Base-by-base conservation (phyloP, 2,113 vertebrate species). In the Ramphastos sulfuratus region DNA sequence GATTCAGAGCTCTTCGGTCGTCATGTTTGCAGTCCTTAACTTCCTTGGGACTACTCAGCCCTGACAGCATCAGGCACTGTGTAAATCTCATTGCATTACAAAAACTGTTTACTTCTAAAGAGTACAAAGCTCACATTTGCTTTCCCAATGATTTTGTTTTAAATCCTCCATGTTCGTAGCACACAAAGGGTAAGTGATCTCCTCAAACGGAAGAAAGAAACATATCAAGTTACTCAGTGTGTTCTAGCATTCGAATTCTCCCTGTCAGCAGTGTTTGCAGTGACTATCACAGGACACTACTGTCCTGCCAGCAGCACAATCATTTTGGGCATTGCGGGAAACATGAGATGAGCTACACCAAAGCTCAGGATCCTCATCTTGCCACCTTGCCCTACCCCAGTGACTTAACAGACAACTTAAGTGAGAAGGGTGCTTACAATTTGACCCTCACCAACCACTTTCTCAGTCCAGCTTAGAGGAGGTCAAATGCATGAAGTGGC, bases 291-390 rank as follows among this genome's bases (percentile, higher is more conserved):
- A 92, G 87, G 58, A 74, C 2, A 6, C 71, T 76, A 21, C 72
- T 85, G 76, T 80, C 63, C 71, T 83, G 58, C 70, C 69, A 80
- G 65, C 66, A 91, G 88, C 82, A 84, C 70, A 31, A 19, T 87
- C 46, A 27, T 58, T 85, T 37, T 71, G 18, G 76, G 66, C 76
- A 76, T 65, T 75, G 87, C 85, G 77, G n/a, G 70, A 76, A 94
- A 70, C 37, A 72, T 25, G 61, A 92, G 82, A 86, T 42, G 70
- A 94, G 83, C 65, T 61, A 81, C 71, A 64, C 75, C 65, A 90
- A 89, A 95, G 69, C 63, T 94, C 75, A 92, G 82, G 82, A 87
- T 61, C 76, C 76, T 91, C 70, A 58, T 55, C 85, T 87, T 82
- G 46, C 75, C 75, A 66, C 52, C 37, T 54, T 91, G 46, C 33